Percentiles rank a stretch among this genome's conserved stretches.
Conservation (phyloP, 2,113 vertebrate genomes). For the Anser brachyrhynchus region DNA sequence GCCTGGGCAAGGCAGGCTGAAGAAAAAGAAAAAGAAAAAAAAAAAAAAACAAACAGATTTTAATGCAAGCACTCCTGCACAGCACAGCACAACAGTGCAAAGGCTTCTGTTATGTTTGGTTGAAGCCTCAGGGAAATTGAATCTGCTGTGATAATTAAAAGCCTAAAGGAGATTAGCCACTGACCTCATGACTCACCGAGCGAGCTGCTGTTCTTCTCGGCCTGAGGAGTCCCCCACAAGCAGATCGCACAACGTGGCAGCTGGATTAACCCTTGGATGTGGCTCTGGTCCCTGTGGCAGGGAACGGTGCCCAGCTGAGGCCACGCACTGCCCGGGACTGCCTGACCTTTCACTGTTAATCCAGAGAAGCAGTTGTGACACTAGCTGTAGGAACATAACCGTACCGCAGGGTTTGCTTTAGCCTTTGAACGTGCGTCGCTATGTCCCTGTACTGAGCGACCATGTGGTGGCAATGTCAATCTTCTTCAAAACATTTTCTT, state of each 20-base stretch:
- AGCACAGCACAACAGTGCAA: not conserved
- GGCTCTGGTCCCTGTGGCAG: accelerated
- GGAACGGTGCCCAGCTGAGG: not conserved
- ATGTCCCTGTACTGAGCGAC: not conserved
- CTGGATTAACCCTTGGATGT: not conserved
- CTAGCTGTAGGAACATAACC: not conserved
- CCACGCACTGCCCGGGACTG: accelerated
- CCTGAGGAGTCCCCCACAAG: accelerated
- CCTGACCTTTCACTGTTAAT: accelerated
- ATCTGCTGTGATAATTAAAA: not conserved
- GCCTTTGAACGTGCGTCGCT: accelerated
- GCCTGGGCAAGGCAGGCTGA: not conserved
- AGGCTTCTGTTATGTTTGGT: not conserved
- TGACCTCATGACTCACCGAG: not conserved
- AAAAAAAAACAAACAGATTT: not conserved
- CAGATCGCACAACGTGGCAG: accelerated
- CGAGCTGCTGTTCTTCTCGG: not conserved
- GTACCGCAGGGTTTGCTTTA: accelerated
- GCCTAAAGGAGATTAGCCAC: not conserved
- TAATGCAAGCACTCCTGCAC: not conserved
- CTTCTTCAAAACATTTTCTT: not conserved
- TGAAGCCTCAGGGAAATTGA: not conserved
- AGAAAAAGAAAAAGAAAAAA: not conserved
- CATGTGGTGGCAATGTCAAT: not conserved
- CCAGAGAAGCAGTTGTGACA: accelerated